Evolutionary conservation across 1,140 invertebrate genomes (phyloP).

Genomic region (Penaeus japonicus): DNA sequence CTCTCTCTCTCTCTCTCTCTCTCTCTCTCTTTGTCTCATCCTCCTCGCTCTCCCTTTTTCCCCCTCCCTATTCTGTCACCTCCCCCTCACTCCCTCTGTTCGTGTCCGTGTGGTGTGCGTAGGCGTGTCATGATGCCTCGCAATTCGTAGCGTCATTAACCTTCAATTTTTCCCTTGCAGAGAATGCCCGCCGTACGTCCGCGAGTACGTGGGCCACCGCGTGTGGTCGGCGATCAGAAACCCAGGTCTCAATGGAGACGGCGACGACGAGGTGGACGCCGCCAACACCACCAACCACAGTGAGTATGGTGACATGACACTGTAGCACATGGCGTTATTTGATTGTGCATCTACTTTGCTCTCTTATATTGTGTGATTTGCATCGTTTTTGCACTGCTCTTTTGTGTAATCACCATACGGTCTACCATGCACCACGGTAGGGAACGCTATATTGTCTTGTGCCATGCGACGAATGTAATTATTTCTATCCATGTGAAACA

Average conservation of each 20-base stretch:
- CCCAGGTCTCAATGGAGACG: constrained; percentile 40
- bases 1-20: no score
- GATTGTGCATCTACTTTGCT: constrained; percentile 36
- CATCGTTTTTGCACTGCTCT: no score
- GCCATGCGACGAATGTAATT: no score
- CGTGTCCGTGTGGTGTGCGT: not conserved
- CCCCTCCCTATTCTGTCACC: no score
- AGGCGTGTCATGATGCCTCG: not conserved
- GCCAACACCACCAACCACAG: constrained; percentile 37
- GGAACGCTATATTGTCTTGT: not conserved
- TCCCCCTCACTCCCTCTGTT: no score
- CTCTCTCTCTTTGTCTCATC: no score
- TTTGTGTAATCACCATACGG: not conserved
- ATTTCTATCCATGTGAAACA: no score
- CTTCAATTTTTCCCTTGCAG: constrained; percentile 56
- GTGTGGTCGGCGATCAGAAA: constrained; percentile 56
- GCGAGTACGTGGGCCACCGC: constrained; percentile 55
- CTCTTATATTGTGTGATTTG: not conserved
- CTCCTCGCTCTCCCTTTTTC: no score
- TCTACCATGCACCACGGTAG: not conserved
- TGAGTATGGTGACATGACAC: constrained; percentile 26
- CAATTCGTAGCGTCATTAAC: not conserved
- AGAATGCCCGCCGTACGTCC: constrained; percentile 53
- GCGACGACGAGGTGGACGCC: constrained; percentile 22
- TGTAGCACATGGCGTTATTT: no score